Evolutionary conservation across 2,113 vertebrate genomes (phyloP), one percentile per base, ranked within the genome.

Genomic region (Apus apus): DNA sequence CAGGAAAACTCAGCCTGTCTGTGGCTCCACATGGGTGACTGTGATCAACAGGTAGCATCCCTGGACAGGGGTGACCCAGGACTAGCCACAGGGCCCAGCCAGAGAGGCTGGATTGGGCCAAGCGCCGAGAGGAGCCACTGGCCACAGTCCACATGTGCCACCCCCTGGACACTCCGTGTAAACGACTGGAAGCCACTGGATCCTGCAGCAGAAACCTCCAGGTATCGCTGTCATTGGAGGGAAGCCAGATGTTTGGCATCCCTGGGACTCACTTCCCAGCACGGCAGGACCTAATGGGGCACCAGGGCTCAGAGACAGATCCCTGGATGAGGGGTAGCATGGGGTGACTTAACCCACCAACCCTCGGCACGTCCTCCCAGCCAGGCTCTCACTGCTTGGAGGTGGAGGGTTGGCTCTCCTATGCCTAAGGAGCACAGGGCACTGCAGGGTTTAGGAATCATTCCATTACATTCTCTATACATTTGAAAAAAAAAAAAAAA

Each of bases 81-180:
- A 38, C 30, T 2, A 7, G 23, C 25, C 1, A 1, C 1, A 0
- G 48, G 32, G 13, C 6, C 32, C 43, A 9, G 9, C 13, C 51
- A 3, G 45, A 50, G n/a, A 12, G 9, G 34, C 13, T 72, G 53
- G 6, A 34, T 1, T 12, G 48, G 38, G 40, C 50, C 75, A 27
- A 88, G 22, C 40, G 56, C n/a, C 1, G 4, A 43, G 64, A 0
- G 2, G 30, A 89, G 64, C 54, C 54, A 20, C 32, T 32, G 72
- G 61, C 54, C 76, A 2, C 80, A 81, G 96, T 91, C 87, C 87
- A 18, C 89, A 92, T 95, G 60, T 96, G 96, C 94, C 96, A 96
- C 96, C 96, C 56, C 51, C 91, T 96, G 96, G 96, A 96, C 87
- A 67, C 43, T 95, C 77, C 2, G 73, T 1, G 94, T 38, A 96